Percentiles rank a stretch among this genome's conserved stretches.
These are phyloP conservation scores for Tanaodytes sp. DNA, from an alignment of 2,888 invertebrate genomes.

Conservation along the genomic window DNA sequence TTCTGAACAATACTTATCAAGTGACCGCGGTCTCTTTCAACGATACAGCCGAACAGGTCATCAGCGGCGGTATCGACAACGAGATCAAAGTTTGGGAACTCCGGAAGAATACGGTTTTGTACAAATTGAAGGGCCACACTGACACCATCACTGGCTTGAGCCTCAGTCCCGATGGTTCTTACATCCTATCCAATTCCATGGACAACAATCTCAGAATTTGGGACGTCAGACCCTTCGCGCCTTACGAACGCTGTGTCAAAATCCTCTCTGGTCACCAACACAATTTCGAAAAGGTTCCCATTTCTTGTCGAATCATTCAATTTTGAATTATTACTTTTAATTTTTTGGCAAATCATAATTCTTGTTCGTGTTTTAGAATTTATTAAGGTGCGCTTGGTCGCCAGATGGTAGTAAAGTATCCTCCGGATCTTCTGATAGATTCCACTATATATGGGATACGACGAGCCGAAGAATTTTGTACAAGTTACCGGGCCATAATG, in stretches of 20 bases:
- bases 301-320: no score
- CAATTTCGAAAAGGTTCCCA: conserved; percentile 91
- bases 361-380: conserved; percentile 80
- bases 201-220: conserved; percentile 96
- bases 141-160: conserved; percentile 95
- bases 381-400: conserved; percentile 94
- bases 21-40: conserved; percentile 93
- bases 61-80: conserved; percentile 97
- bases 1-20: conserved; percentile 83
- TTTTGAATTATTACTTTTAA: conserved; percentile 1
- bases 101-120: conserved; percentile 87
- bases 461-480: conserved; percentile 92
- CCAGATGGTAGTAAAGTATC: conserved; percentile 92
- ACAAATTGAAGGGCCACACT: conserved; percentile 91
- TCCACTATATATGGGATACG: conserved; percentile 98
- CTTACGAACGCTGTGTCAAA: conserved; percentile 93
- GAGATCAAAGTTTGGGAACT: conserved; percentile 98
- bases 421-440: conserved; percentile 95
- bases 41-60: conserved; percentile 95
- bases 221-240: conserved; percentile 97
- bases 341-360: not conserved
- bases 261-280: conserved; percentile 94
- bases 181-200: conserved; percentile 96
- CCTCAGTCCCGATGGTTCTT: conserved; percentile 88
- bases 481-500: conserved; percentile 98